Evolutionary conservation across 2,888 invertebrate genomes (phyloP).

Genomic region (Pachymerium ferrugineum): DNA sequence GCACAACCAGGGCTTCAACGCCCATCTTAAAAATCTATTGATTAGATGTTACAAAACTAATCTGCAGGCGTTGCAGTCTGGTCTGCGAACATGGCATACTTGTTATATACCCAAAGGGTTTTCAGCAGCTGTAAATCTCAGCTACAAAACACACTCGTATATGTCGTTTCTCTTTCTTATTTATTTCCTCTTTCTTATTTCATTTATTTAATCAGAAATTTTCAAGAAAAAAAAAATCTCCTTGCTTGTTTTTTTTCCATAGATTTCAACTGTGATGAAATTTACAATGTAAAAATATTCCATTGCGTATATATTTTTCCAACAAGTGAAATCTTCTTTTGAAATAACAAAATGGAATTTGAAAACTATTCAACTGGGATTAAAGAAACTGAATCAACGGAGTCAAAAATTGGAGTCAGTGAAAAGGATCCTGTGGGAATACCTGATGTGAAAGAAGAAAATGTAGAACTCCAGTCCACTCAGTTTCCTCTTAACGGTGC

Average conservation of each 20-base stretch:
- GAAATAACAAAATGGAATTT: neutral
- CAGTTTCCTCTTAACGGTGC: neutral
- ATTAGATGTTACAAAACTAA: neutral
- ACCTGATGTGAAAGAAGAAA: neutral
- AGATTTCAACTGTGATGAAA: neutral
- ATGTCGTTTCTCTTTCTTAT: neutral
- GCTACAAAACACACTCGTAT: neutral
- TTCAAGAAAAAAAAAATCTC: neutral
- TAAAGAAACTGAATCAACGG: neutral
- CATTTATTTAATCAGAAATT: neutral
- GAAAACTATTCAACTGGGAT: neutral
- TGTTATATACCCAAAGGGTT: neutral
- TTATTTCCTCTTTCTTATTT: neutral
- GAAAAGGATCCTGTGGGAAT: neutral
- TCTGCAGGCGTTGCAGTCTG: neutral
- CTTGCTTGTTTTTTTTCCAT: neutral
- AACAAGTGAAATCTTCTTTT: neutral
- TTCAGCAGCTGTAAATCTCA: neutral
- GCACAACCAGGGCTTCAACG: neutral
- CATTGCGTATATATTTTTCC: neutral
- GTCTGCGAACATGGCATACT: neutral
- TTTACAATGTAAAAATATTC: neutral
- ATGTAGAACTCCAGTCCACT: neutral
- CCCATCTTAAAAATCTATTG: neutral
- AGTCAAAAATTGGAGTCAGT: neutral